Evolutionary conservation across 2,797 vertebrate genomes (phyloP), one percentile per base, ranked within the genome.

Genomic region (Amblyopsis hoosieri): DNA sequence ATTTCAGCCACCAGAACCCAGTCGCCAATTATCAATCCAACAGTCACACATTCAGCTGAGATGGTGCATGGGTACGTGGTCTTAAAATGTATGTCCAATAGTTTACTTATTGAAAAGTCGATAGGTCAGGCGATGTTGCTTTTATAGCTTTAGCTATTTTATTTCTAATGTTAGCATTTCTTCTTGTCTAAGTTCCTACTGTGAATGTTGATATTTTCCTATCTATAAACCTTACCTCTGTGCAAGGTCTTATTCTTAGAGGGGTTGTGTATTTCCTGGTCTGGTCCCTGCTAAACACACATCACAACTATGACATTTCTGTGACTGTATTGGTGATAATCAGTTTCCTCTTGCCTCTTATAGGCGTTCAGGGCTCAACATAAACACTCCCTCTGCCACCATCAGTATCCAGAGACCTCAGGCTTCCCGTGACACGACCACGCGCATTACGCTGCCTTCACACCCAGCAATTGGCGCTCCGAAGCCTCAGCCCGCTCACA

Each of bases 1-100:
- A 96, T 98, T 42, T 95, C 97, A 0, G 96, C 96, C 62, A 95
- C 94, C 0, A 92, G 97, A 83, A 97, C 96, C 23, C 98, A 98
- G 86, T 97, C 97, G 54, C 96, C 96, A 8, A 94, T 98, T 69
- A 97, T 98, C 75, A 98, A 91, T 63, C 95, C 97, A 0, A 91
- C 95, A 37, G 93, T 93, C 57, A 94, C 96, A 12, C 97, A 98
- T 80, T 89, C 95, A 63, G 86, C 95, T 2, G 97, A 98, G 33
- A 94, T 95, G 57, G 80, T 94, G 5, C 94, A 98, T 54, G 96
- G 96, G 98, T 99, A 90, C 76, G 85, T 61, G 23, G 23, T 29
- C 23, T 29, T 29, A 29, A 29, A 29, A 29, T 4, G 23, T 4
- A 29, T 29, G 23, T 29, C 23, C 23, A 29, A 29, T 29, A 42